Percentiles rank a stretch among this genome's conserved stretches.
Evolutionary conservation across 1,140 invertebrate species (phyloP).

Genomic region (Drosophila arizonae): DNA sequence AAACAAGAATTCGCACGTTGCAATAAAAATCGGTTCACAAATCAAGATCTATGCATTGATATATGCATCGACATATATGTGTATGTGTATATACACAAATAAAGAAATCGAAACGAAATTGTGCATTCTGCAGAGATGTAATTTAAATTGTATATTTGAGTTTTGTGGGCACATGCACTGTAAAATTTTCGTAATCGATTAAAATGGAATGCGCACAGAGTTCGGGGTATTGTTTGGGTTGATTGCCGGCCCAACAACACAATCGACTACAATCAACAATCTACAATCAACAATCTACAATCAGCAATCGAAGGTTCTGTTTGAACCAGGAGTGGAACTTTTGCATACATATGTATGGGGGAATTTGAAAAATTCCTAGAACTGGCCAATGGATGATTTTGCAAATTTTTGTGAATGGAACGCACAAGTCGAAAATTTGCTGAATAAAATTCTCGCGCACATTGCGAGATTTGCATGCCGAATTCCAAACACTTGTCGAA

Average conservation of each 20-base stretch:
- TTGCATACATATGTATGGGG: constrained; percentile 33
- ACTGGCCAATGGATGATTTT: constrained; percentile 39
- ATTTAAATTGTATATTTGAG: constrained; percentile 61
- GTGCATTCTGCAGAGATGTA: constrained; percentile 19
- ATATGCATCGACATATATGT: constrained; percentile 5
- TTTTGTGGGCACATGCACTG: constrained; percentile 34
- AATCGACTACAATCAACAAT: no score
- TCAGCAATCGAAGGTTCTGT: constrained; percentile 36
- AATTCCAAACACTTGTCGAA: constrained; percentile 45
- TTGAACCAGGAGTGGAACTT: constrained; percentile 9
- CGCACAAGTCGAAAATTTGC: constrained; percentile 50
- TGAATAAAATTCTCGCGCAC: constrained; percentile 44
- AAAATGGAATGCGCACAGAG: constrained; percentile 47
- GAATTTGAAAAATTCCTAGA: constrained; percentile 28
- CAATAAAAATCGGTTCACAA: constrained; percentile 52
- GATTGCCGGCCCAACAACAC: constrained; percentile 15
- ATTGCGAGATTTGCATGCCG: constrained; percentile 43
- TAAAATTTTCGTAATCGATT: constrained; percentile 44
- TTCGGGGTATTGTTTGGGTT: constrained; percentile 34
- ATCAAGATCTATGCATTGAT: constrained; percentile 32
- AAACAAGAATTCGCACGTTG: constrained; percentile 45
- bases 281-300: no score
- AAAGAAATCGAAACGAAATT: not conserved
- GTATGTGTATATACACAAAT: constrained; percentile 3
- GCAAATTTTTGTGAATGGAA: constrained; percentile 53